phyloP scores from a whole-genome alignment of 2,797 vertebrate species.

The Lepus oiostolus region DNA sequence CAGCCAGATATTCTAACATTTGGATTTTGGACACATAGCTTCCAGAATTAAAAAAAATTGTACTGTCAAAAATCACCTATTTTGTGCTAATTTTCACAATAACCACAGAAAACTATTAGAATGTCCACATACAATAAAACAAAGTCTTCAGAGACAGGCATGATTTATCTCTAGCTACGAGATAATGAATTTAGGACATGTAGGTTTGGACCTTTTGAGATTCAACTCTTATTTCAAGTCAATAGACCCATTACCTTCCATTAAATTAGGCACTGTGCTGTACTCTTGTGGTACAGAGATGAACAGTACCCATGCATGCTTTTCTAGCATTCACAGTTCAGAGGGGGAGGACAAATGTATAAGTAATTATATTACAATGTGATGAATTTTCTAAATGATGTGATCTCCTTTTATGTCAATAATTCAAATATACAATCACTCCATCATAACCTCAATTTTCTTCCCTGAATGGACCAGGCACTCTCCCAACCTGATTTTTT shows the following conservation, averaged over 20 bases:
- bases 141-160: background rate
- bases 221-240: background rate
- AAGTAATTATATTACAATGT: background rate
- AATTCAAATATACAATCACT: background rate
- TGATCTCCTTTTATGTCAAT: background rate
- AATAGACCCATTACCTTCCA: background rate
- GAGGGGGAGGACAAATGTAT: background rate
- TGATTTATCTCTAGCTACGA: background rate
- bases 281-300: background rate
- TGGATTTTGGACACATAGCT: background rate
- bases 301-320: background rate
- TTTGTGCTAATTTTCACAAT: background rate
- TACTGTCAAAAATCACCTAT: background rate
- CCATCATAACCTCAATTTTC: fast-evolving
- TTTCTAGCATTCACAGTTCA: background rate
- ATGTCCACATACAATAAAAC: fast-evolving
- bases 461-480: background rate
- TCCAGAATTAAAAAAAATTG: background rate
- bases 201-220: background rate
- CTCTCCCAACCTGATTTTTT: background rate
- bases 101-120: background rate
- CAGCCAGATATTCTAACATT: background rate
- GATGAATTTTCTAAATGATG: background rate
- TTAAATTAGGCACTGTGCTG: background rate
- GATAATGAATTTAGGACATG: too few species aligned